Evolutionary conservation across 1,140 invertebrate species (phyloP).

Genomic region (Eriocheir sinensis): DNA sequence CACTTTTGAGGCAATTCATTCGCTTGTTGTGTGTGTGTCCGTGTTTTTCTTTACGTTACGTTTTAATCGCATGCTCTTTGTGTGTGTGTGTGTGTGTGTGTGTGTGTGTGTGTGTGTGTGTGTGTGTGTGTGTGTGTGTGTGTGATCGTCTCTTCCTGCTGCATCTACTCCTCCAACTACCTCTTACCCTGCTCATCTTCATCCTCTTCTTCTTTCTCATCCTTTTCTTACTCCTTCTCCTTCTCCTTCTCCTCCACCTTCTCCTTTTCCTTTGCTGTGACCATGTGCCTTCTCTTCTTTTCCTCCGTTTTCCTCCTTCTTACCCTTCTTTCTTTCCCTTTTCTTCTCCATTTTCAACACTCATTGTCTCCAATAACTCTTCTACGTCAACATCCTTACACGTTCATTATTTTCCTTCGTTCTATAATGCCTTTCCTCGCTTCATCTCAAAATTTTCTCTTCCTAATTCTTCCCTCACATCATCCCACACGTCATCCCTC

Average conservation of each 20-base stretch:
- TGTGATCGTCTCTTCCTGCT: not conserved
- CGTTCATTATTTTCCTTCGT: too few species aligned
- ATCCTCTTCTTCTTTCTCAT: not conserved
- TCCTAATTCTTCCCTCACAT: too few species aligned
- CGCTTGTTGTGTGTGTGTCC: slow-evolving; percentile 33
- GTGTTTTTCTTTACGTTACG: slow-evolving; percentile 27
- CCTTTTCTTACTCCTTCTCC: not conserved
- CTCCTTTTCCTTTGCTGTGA: not conserved
- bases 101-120: too few species aligned
- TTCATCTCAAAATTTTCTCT: too few species aligned
- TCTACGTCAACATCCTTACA: too few species aligned
- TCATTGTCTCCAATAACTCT: too few species aligned
- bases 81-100: not conserved
- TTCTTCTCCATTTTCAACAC: too few species aligned
- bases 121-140: too few species aligned
- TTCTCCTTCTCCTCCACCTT: not conserved
- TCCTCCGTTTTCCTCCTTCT: too few species aligned
- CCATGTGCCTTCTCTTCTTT: too few species aligned
- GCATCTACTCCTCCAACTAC: not conserved
- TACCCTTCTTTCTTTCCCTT: slow-evolving; percentile 7
- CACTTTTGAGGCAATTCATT: slow-evolving; percentile 52
- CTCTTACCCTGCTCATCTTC: not conserved
- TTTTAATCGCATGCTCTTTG: slow-evolving; percentile 48
- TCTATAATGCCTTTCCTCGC: too few species aligned
- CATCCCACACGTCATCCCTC: too few species aligned